Base-by-base conservation (phyloP, 2,113 vertebrate genomes). In the Mesoclemmys tuberculata region DNA sequence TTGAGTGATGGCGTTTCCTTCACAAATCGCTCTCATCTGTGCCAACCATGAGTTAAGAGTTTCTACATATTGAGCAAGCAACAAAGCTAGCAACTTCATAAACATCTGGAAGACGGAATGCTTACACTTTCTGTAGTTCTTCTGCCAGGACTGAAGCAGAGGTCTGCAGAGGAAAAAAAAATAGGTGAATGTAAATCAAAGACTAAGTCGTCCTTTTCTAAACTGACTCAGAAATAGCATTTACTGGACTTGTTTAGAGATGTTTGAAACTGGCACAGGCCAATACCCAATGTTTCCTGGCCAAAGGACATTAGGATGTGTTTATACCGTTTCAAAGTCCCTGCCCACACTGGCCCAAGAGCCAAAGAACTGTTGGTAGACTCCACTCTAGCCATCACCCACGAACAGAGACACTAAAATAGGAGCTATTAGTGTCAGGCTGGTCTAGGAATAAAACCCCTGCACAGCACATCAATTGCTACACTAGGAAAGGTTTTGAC, bases 101-200 rank as follows among this genome's bases (percentile, higher is more conserved):
- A 2, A 95, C 27, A 96, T 89, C 56, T 90, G 44, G 74, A 61
- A 88, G 96, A 98, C 97, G 5, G 71, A 90, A 95, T 84, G 94
- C 99, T 99, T 98, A 99, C 99, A 99, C 98, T 98, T 99, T 99
- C 97, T 99, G 99, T 81, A 99, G 98, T 95, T 99, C 99, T 94
- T 99, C 99, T 95, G 99, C 99, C 97, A 99, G 98, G 95, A 98
- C 99, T 96, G 99, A 98, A 96, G 98, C 98, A 0, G 98, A 98
- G 56, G 96, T 98, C 98, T 98, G 87, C 87, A 97, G 49, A 94
- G 27, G 61, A 6, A 88, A 27, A 68, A 95, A 82, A 19, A 38
- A 89, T 2, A 89, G 87, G 91, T 95, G 97, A 91, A 90, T 96
- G 77, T 88, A 95, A 96, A 96, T 82, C 51, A 91, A 96, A 71